Base-by-base conservation (phyloP, 2,888 invertebrate genomes). In the Brenthis hecate region DNA sequence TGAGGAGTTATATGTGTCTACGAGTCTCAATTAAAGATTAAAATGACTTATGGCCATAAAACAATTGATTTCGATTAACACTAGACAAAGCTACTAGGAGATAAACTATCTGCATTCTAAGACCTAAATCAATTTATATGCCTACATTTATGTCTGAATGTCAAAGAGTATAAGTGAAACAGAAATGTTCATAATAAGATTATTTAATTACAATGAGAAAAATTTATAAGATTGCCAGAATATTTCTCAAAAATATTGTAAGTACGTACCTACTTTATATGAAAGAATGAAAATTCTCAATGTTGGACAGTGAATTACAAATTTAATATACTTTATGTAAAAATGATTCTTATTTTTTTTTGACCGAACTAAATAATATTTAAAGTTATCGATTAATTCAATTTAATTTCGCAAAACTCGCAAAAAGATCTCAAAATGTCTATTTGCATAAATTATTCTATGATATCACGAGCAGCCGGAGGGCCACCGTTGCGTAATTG, bases 21-120 rank as follows among this genome's bases (percentile, higher is more conserved):
- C 84, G 82, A 87, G 82, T 81, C 87, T 89, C 88, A 90, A 91
- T 91, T 91, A 91, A 91, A 86, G 82, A 72, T 79, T 78, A 80
- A 76, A 79, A 85, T 87, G 88, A 91, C 79, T 91, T 91, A 92
- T 85, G 79, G 86, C 83, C 64, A 77, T 80, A 82, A 86, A 91
- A 91, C 92, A 91, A 92, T 91, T 88, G 91, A 85, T 86, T 89
- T 89, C 88, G 85, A 91, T 91, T 91, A 90, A 87, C 85, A 85
- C 85, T 85, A 85, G 81, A 82, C 85, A 85, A 85, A 81, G 86
- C 85, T 87, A 85, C 87, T 84, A 87, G 85, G 85, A 86, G 83
- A 86, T 72, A 70, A 66, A 66, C 66, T 64, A 67, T 66, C 57
- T 69, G 56, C 66, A 71, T 70, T 66, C 65, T 66, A 69, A 60